Base-by-base conservation (phyloP, 2,113 vertebrate genomes). In the Diadophis punctatus region DNA sequence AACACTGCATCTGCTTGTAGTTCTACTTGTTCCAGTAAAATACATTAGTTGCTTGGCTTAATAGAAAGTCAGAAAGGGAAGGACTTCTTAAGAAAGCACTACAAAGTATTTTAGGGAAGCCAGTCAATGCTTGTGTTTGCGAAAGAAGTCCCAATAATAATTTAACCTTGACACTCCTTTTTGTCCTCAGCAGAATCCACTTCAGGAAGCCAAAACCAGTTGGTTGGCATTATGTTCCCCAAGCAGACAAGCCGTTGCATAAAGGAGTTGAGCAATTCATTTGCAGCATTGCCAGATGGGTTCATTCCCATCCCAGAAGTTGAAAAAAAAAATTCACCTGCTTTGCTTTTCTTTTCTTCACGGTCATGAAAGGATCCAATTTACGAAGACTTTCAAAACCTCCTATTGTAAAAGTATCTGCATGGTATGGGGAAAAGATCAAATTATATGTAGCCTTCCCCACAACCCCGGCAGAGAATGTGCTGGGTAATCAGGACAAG, bases 201-300 rank as follows among this genome's bases (percentile, higher is more conserved):
- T 87, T 80, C 49, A 85, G 52, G 23, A 49, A 93, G 53, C 52
- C n/a, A 20, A 80, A 89, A 91, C 86, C 22, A 85, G 93, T 85
- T 93, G 43, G 16, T 27, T 53, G 51, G 46, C 90, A 84, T 93
- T 91, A 30, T 88, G n/a, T 89, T 91, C 86, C 86, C 51, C 2
- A 52, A 58, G 39, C 46, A 85, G 8, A 8, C 43, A 91, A 84
- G 16, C 18, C 43, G 3, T 91, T 86, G 46, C 60, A 80, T 89
- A 56, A 14, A 51, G 10, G 46, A 16, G 7, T 93, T 90, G 84
- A 80, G 91, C 23, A 92, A 88, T 88, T 74, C 86, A 56, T 22
- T 48, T 86, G 52, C 56, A 58, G 30, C 55, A 30, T 48, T 43
- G 23, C 39, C 88, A 63, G 9, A n/a, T 48, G 49, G 30, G 30